phyloP scores from a whole-genome alignment of 2,797 vertebrate species.

The Brachyrhaphis roseni region DNA sequence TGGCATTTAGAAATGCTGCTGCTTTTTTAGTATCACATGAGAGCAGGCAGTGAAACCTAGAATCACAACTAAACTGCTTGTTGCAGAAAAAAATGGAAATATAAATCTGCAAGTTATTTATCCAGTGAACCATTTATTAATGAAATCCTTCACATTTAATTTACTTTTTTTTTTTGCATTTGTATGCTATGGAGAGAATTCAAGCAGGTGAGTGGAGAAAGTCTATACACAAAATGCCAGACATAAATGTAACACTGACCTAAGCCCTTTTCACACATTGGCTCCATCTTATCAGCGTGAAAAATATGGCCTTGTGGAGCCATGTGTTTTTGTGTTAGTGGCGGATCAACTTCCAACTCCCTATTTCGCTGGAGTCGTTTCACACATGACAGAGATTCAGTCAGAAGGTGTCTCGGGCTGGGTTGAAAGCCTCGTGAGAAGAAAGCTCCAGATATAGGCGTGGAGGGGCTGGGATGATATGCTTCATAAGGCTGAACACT shows the following conservation, averaged over 20 bases:
- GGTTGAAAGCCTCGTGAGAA: not conserved
- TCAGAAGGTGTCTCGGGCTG: not conserved
- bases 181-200: not conserved
- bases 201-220: not conserved
- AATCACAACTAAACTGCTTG: not conserved
- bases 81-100: not conserved
- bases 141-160: not conserved
- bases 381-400: constrained; percentile 2
- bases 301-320: not conserved
- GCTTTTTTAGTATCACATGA: constrained; percentile 40
- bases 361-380: not conserved
- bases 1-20: constrained; percentile 51
- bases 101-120: not conserved
- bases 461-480: not conserved
- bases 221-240: not conserved
- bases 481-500: not conserved
- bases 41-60: constrained; percentile 17
- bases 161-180: too few relatives aligned
- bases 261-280: not conserved
- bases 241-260: not conserved
- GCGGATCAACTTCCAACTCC: not conserved
- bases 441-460: not conserved
- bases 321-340: not conserved
- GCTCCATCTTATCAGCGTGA: not conserved
- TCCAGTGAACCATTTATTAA: not conserved